Evolutionary conservation across 2,888 invertebrate genomes (phyloP).

Genomic region (Steromphala cineraria): DNA sequence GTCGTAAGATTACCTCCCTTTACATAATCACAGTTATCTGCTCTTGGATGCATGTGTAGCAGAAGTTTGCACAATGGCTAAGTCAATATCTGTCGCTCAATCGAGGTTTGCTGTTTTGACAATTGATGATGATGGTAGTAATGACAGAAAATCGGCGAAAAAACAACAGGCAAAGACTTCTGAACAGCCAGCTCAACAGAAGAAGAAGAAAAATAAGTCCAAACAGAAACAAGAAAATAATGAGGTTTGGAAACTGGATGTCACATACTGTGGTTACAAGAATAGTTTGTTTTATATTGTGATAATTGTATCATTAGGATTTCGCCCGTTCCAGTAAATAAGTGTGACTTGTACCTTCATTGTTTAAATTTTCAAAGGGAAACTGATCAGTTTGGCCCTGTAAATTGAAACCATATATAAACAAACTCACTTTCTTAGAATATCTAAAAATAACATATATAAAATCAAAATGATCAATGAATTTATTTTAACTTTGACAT

Average conservation of each 20-base stretch:
- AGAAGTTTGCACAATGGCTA: conserved; percentile 20
- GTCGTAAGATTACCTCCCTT: neutral
- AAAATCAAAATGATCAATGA: no score
- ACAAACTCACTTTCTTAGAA: no score
- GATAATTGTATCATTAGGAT: no score
- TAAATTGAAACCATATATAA: no score
- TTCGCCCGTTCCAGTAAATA: no score
- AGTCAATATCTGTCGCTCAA: conserved; percentile 43
- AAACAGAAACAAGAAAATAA: conserved; percentile 52
- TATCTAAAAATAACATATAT: no score
- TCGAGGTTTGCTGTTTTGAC: conserved; percentile 86
- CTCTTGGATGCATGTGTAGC: conserved; percentile 16
- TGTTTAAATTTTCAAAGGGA: no score
- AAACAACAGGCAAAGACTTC: conserved; percentile 32
- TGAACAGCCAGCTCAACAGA: conserved; percentile 38
- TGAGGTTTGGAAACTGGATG: conserved; percentile 18
- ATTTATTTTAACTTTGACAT: no score
- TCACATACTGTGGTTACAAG: neutral
- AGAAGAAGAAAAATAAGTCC: conserved; percentile 59
- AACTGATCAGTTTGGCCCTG: no score
- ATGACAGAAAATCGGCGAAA: conserved; percentile 46
- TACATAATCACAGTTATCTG: neutral
- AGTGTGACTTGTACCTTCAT: no score
- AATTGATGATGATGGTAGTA: conserved; percentile 84
- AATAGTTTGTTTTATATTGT: no score